These are phyloP conservation scores for Mormyrus lacerda DNA, from an alignment of 2,113 vertebrate genomes.

Conservation along the genomic window DNA sequence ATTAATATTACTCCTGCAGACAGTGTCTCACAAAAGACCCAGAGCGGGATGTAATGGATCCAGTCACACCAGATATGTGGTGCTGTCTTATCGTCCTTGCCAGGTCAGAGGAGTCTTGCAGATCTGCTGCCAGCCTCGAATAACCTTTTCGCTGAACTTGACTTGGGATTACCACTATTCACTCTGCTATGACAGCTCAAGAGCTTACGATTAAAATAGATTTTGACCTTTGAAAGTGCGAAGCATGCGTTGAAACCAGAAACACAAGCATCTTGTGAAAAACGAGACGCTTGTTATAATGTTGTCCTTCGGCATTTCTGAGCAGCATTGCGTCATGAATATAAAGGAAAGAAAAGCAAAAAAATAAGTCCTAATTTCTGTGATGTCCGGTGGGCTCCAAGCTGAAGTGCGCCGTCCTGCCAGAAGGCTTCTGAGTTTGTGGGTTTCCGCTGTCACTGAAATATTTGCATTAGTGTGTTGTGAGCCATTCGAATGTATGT, in stretches of 20 bases:
- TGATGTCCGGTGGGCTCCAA: neutral
- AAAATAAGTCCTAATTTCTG: neutral
- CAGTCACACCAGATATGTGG: neutral
- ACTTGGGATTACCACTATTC: neutral
- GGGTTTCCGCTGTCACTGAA: neutral
- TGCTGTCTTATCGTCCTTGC: neutral
- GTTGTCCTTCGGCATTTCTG: neutral
- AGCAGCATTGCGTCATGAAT: neutral
- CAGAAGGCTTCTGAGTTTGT: neutral
- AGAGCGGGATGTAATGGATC: neutral
- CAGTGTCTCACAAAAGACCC: neutral
- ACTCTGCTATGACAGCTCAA: neutral
- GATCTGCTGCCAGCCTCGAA: neutral
- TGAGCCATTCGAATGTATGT: neutral
- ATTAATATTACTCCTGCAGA: neutral
- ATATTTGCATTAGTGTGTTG: neutral
- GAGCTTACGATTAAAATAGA: neutral
- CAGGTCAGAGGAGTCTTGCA: neutral
- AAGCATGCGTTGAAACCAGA: neutral
- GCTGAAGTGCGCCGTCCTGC: neutral
- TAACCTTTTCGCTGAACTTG: neutral
- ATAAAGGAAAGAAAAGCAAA: neutral
- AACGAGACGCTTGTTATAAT: neutral
- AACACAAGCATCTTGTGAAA: neutral
- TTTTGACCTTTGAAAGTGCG: neutral